phyloP scores from a whole-genome alignment of 2,113 vertebrate genomes.

The Erythrocebus patas region DNA sequence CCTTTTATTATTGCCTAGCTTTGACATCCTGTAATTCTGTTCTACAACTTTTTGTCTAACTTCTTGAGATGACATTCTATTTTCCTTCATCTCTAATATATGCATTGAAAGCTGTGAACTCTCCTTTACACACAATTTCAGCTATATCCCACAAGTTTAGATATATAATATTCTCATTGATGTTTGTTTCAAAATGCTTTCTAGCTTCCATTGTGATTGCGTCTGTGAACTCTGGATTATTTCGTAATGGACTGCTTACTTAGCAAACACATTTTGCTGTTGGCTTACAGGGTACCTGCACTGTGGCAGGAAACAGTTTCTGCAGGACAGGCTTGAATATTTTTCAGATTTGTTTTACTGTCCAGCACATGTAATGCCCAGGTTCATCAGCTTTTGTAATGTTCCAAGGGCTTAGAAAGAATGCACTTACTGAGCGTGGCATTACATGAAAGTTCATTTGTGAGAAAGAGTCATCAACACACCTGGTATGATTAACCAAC shows the following conservation, averaged over 20 bases:
- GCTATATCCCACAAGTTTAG: not conserved
- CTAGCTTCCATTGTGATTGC: not conserved
- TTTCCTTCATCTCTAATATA: not conserved
- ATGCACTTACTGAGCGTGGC: not conserved
- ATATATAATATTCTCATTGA: not conserved
- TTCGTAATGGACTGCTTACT: not conserved
- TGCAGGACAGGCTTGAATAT: not conserved
- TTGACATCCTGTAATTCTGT: accelerated
- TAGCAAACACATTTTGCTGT: not conserved
- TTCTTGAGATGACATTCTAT: not conserved
- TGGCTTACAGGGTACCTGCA: not conserved
- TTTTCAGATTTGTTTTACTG: not conserved
- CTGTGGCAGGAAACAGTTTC: not conserved
- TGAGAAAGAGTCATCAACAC: not conserved
- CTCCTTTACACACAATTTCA: not conserved
- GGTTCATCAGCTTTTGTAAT: not conserved
- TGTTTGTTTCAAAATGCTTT: not conserved
- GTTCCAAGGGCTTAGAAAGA: not conserved
- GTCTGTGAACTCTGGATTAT: not conserved
- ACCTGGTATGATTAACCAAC: not conserved
- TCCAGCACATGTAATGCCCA: not conserved
- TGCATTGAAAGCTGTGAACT: not conserved
- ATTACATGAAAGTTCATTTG: not conserved
- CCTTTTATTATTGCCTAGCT: accelerated
- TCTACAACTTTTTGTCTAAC: not conserved